A percentile compares a stretch with the other conserved stretches of the same genome.
Evolutionary conservation across 2,888 invertebrate species (phyloP).

Genomic region (Apocheima hispidaria): DNA sequence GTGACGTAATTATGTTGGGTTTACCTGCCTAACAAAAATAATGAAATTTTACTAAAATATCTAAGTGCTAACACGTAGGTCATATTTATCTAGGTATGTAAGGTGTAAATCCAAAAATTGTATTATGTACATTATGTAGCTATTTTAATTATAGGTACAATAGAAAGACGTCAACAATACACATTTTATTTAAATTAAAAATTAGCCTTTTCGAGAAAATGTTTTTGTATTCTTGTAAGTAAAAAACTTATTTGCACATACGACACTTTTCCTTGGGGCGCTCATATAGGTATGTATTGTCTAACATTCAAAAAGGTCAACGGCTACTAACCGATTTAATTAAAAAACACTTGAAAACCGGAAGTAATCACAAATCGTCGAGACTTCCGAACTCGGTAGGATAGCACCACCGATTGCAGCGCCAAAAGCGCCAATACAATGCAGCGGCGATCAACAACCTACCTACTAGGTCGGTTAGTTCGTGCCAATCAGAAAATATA

Average conservation of each 20-base stretch:
- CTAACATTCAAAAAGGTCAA: slow-evolving; percentile 62
- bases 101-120: no score
- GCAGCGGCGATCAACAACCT: slow-evolving; percentile 34
- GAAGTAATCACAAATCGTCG: background rate
- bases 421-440: slow-evolving; percentile 50
- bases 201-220: no score
- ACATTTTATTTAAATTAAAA: no score
- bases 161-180: no score
- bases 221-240: background rate
- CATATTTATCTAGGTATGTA: no score
- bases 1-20: no score
- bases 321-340: slow-evolving; percentile 58
- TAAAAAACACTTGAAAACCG: slow-evolving; percentile 33
- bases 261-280: background rate
- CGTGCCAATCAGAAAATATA: slow-evolving; percentile 25
- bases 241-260: slow-evolving; percentile 1
- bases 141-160: no score
- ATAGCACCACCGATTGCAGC: slow-evolving; percentile 54
- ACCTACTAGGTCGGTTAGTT: slow-evolving; percentile 30
- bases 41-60: no score
- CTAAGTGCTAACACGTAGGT: no score
- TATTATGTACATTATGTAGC: no score
- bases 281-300: background rate
- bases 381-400: slow-evolving; percentile 44
- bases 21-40: no score